Base-by-base conservation (phyloP, 2,797 vertebrate genomes). In the Gambelia wislizenii region DNA sequence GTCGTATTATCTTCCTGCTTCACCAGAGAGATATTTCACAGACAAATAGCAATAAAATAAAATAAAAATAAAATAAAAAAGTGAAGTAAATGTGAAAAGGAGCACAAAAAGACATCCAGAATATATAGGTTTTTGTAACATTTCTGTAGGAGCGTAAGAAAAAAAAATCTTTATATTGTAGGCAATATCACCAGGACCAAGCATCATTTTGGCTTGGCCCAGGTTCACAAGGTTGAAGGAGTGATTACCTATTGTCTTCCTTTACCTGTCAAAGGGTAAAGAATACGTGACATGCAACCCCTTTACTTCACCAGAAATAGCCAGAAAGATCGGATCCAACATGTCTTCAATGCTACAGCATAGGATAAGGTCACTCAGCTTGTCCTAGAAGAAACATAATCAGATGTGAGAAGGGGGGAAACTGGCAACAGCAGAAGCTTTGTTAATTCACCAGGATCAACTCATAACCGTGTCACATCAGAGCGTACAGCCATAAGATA, bases 271-370 rank as follows among this genome's bases (percentile, higher is more conserved):
- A 80, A 12, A 1, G 10, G 96, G 95, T 75, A 98, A 6, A 0
- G 96, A 94, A 87, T 98, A 98, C 44, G 96, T 97, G 89, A 99
- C 96, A 0, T 91, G 95, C 25, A 99, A 96, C 6, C 94, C 97
- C 95, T 96, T 97, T 70, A 98, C 95, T 91, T 97, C 97, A 89
- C 96, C 97, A 49, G 94, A 94, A 89, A 99, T 96, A 27, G 93
- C 93, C 75, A 99, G 93, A 75, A 98, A 93, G 72, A 99, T 97
- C 1, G 97, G 98, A 13, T 97, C 96, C 87, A 88, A 93, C 98
- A 98, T 98, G 82, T 97, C 98, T 91, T 98, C 96, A 90, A 99
- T 95, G 8, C 96, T 95, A 93, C 99, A 99, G 84, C 96, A 92
- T 76, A 98, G 97, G 47, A 49, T 89, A 54, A 98, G 96, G 8